Evolutionary conservation across 2,113 vertebrate species (phyloP), one percentile per base, ranked within the genome.

Genomic region (Spermophilus dauricus): DNA sequence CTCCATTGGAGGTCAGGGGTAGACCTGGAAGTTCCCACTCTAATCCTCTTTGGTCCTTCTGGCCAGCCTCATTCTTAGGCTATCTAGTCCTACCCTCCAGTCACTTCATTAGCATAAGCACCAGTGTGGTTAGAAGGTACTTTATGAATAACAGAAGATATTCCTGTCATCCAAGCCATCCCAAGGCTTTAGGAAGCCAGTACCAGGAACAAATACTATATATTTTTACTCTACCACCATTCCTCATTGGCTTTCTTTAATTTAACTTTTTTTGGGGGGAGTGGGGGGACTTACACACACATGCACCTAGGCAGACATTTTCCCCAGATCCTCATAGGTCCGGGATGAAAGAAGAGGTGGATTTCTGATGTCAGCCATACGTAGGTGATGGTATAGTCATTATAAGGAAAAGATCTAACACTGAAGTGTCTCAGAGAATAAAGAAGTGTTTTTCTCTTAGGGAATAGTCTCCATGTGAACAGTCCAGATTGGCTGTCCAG

Each of bases 241-340:
- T 90, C n/a, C 28, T 85, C 42, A 87, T 82, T 16, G 37, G 69
- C 93, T 88, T 65, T 82, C 28, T 85, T 86, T 81, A 81, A 76
- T 45, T 56, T 34, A 73, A 30, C 2, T 75, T 58, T 67, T 14
- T 51, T 22, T 86, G 4, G 39, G 39, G 39, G 39, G 37, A 37
- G 37, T 37, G 39, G 39, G 39, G 39, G 56, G 3, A 58, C 56
- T 8, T 58, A 58, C 56, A 8, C 56, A n/a, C 14, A 28, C 34
- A 69, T 20, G 51, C 37, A 48, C 17, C 28, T 8, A 32, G 5
- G 20, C 34, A 73, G 8, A 72, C 16, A 30, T 48, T 91, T 89
- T 20, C 42, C 26, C 56, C 13, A 58, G 80, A 58, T 67, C 20
- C 18, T 73, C 37, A 83, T 22, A 83, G 75, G 18, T 78, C 34